phyloP scores from a whole-genome alignment of 1,140 invertebrate species.

The Lamellibrachia luymesi region DNA sequence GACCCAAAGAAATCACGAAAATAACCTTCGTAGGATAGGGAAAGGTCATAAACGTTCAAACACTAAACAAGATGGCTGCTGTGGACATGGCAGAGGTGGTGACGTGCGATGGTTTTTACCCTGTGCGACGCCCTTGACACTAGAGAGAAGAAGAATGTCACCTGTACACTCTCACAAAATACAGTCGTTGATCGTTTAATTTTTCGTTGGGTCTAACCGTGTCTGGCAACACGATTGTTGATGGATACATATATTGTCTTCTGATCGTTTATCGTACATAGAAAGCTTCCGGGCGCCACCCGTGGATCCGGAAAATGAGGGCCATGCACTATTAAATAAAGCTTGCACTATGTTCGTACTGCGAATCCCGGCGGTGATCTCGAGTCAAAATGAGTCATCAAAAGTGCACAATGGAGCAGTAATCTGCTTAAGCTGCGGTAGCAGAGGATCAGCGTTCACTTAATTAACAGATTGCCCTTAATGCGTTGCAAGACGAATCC shows the following conservation, averaged over 20 bases:
- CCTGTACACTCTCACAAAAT: background rate
- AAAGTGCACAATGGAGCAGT: background rate
- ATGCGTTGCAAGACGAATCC: too few relatives aligned
- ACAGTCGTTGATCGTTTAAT: background rate
- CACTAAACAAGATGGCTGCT: too few relatives aligned
- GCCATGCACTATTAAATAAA: background rate
- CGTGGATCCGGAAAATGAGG: background rate
- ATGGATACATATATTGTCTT: background rate
- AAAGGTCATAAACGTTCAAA: too few relatives aligned
- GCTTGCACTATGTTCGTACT: background rate
- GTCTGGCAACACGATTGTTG: background rate
- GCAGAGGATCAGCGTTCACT: background rate
- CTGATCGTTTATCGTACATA: background rate
- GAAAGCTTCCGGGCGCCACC: background rate
- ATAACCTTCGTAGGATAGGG: too few relatives aligned
- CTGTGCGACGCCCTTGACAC: background rate
- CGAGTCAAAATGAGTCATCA: background rate
- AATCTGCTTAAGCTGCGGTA: background rate
- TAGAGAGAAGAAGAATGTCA: background rate
- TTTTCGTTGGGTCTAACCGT: background rate
- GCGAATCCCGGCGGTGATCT: background rate
- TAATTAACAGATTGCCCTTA: too few relatives aligned
- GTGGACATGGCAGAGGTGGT: too few relatives aligned
- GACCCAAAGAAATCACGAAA: too few relatives aligned
- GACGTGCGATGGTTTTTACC: background rate